Evolutionary conservation across 2,888 invertebrate genomes (phyloP).

Genomic region (Hypselothyrea guttata): DNA sequence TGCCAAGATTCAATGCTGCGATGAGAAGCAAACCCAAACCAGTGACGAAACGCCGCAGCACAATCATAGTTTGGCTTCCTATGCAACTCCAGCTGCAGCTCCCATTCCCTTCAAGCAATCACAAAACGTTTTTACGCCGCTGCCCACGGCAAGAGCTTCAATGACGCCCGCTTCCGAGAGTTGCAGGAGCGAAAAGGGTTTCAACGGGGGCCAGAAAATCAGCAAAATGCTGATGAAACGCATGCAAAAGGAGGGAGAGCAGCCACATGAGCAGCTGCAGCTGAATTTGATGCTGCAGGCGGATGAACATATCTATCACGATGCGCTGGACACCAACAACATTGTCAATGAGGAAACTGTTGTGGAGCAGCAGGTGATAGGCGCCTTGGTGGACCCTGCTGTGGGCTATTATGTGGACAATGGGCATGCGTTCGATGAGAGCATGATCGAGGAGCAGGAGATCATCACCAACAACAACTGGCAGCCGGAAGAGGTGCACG

Average conservation of each 20-base stretch:
- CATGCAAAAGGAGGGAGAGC: slow-evolving; percentile 51
- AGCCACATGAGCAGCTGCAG: slow-evolving; percentile 12
- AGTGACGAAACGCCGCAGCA: neutral
- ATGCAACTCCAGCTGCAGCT: slow-evolving; percentile 9
- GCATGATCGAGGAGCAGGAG: neutral
- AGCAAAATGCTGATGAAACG: slow-evolving; percentile 65
- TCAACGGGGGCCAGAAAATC: slow-evolving; percentile 63
- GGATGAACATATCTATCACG: slow-evolving; percentile 35
- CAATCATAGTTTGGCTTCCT: neutral
- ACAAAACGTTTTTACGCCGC: slow-evolving; percentile 27
- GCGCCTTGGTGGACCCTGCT: slow-evolving; percentile 51
- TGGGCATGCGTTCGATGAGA: slow-evolving; percentile 29
- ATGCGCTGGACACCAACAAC: slow-evolving; percentile 32
- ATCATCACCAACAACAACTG: slow-evolving; percentile 1
- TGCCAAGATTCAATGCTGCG: slow-evolving; percentile 41
- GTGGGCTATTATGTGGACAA: slow-evolving; percentile 35
- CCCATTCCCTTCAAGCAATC: slow-evolving; percentile 13
- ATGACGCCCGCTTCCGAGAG: slow-evolving; percentile 25
- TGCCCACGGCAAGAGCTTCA: slow-evolving; percentile 27
- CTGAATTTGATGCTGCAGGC: slow-evolving; percentile 9
- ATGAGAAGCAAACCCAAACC: slow-evolving; percentile 54
- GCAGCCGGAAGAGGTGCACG: neutral
- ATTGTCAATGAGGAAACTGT: slow-evolving; percentile 25
- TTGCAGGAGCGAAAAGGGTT: slow-evolving; percentile 48
- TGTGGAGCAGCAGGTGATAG: slow-evolving; percentile 68